phyloP scores from a whole-genome alignment of 2,113 vertebrate species.

The Dicrurus megarhynchus region DNA sequence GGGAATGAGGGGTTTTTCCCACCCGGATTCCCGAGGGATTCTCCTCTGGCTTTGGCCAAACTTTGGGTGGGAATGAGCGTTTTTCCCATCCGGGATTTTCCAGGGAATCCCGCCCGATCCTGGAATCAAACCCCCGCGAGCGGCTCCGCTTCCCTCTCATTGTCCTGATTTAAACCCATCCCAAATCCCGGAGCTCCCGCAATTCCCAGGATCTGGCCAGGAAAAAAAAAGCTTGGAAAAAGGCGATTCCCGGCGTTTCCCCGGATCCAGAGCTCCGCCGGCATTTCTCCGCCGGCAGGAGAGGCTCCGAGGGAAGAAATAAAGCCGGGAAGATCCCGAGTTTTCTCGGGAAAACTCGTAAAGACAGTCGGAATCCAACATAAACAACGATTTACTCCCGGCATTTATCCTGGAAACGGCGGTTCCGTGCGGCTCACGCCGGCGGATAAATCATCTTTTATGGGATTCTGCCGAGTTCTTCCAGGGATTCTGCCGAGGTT shows the following conservation, averaged over 20 bases:
- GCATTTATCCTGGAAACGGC: conserved; percentile 83
- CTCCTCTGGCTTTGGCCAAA: not conserved
- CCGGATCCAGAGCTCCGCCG: conserved; percentile 64
- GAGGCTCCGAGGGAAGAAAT: conserved; percentile 72
- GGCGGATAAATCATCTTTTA: conserved; percentile 81
- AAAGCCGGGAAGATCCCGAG: conserved; percentile 74
- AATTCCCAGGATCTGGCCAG: not conserved
- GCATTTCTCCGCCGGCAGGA: conserved; percentile 59
- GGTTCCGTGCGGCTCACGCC: conserved; percentile 78
- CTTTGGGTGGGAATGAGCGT: not conserved
- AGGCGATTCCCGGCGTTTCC: conserved; percentile 43
- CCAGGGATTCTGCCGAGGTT: conserved; percentile 70
- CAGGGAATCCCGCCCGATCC: accelerated
- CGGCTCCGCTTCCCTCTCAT: accelerated
- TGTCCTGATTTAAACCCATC: accelerated
- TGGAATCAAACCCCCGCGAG: accelerated
- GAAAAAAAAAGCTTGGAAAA: not conserved
- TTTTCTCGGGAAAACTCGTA: conserved; percentile 71
- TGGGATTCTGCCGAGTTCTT: conserved; percentile 79
- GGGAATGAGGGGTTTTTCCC: not conserved
- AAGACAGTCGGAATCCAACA: conserved; percentile 80
- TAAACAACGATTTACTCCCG: conserved; percentile 81
- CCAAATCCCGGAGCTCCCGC: accelerated
- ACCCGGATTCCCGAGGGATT: not conserved
- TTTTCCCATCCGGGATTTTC: not conserved